Evolutionary conservation across 30 jellyfish, hydroid and myxozoan genomes (phyloP).

Genomic region (Nemopilema nomurai): DNA sequence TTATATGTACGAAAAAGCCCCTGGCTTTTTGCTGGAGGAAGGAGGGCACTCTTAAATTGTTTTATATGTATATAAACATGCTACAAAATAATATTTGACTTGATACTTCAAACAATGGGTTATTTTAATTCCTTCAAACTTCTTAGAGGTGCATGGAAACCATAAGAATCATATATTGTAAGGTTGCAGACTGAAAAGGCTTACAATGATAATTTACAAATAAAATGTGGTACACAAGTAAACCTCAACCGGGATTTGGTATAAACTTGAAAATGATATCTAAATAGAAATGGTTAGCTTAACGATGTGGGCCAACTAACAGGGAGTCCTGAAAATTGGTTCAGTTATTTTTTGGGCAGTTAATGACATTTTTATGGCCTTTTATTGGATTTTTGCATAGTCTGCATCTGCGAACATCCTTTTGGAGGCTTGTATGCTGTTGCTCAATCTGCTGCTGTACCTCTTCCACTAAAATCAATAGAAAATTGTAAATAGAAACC

Average conservation of each 20-base stretch:
- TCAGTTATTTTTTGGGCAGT: not conserved
- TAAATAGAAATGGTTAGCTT: not conserved
- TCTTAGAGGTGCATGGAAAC: not conserved
- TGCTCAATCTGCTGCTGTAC: not conserved
- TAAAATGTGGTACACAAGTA: not conserved
- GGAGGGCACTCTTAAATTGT: not conserved
- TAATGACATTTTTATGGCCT: not conserved
- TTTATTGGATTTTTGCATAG: not conserved
- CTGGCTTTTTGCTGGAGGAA: not conserved
- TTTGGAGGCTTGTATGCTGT: not conserved
- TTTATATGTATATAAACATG: not conserved
- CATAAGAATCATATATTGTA: not conserved
- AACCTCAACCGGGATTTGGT: not conserved
- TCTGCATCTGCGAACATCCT: not conserved
- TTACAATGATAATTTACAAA: not conserved
- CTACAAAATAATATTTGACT: not conserved
- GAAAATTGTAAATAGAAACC: not conserved
- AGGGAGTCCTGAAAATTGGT: not conserved
- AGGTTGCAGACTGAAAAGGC: not conserved
- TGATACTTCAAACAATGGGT: not conserved
- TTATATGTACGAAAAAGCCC: not conserved
- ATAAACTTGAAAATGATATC: not conserved
- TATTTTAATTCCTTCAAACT: not conserved
- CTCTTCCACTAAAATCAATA: not conserved
- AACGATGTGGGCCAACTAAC: not conserved